phyloP scores from a whole-genome alignment of 2,888 invertebrate genomes.

The Strigamia maritima region DNA sequence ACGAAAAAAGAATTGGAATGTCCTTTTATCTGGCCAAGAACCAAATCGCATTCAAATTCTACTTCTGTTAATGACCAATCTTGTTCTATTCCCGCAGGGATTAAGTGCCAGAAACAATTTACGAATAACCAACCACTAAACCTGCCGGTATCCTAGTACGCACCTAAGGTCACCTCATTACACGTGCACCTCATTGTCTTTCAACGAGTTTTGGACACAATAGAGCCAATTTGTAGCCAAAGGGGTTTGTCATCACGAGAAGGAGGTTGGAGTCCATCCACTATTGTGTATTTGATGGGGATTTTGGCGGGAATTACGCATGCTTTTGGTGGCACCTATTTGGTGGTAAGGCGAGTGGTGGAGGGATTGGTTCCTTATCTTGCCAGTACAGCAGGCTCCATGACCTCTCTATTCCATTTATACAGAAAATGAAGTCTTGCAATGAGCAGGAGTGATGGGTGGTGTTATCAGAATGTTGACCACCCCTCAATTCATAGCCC shows the following conservation, averaged over 20 bases:
- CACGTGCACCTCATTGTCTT: conserved; percentile 29
- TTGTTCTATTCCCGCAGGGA: conserved; percentile 7
- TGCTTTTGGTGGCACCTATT: conserved; percentile 31
- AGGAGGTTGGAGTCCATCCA: conserved; percentile 18
- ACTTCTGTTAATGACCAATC: conserved; percentile 28
- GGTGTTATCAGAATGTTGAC: conserved; percentile 29
- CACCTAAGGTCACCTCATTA: conserved; percentile 29
- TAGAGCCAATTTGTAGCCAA: conserved; percentile 30
- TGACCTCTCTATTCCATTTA: conserved; percentile 34
- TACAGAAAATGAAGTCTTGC: conserved; percentile 29
- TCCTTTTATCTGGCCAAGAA: neutral
- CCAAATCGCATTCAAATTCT: conserved; percentile 17
- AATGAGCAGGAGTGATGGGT: conserved; percentile 24
- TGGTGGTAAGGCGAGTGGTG: conserved; percentile 21
- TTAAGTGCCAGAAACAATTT: conserved; percentile 32
- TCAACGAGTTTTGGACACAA: conserved; percentile 12
- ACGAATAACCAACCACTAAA: conserved; percentile 20
- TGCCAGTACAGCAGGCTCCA: conserved; percentile 32
- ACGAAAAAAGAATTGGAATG: conserved; percentile 9
- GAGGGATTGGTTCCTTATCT: conserved; percentile 17
- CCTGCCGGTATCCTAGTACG: neutral
- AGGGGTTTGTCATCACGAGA: neutral
- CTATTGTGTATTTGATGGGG: conserved; percentile 30
- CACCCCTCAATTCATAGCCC: conserved; percentile 30
- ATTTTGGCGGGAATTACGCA: conserved; percentile 32